phyloP scores from a whole-genome alignment of 2,113 vertebrate species.

The Cryptomyrus ogoouensis region DNA sequence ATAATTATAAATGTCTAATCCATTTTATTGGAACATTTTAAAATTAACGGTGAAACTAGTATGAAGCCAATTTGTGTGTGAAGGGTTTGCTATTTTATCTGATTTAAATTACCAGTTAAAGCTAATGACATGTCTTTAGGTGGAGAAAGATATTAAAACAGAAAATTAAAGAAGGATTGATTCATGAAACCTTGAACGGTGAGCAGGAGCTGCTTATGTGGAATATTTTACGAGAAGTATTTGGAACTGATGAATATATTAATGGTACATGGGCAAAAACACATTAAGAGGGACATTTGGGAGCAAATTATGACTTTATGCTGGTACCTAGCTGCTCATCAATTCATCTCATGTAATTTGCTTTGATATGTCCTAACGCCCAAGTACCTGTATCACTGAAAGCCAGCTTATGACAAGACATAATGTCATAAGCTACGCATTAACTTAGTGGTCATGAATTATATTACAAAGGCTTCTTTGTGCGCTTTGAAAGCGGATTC shows the following conservation, averaged over 20 bases:
- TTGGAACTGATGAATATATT: background rate
- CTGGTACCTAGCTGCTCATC: background rate
- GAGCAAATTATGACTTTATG: conserved; percentile 15
- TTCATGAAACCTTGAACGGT: background rate
- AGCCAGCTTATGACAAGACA: background rate
- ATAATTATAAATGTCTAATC: background rate
- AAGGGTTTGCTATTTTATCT: background rate
- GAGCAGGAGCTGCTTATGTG: background rate
- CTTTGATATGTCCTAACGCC: background rate
- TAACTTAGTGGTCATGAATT: background rate
- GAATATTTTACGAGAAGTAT: background rate
- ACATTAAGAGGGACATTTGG: background rate
- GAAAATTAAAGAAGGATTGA: background rate
- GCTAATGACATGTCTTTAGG: background rate
- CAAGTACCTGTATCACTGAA: background rate
- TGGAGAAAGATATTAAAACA: background rate
- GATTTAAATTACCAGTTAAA: background rate
- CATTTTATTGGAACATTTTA: background rate
- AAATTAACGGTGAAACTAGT: background rate
- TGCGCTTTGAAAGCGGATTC: background rate
- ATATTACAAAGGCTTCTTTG: background rate
- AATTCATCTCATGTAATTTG: background rate
- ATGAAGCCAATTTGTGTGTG: background rate
- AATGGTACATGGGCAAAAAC: background rate
- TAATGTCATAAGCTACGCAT: background rate